phyloP scores from a whole-genome alignment of 2,888 invertebrate genomes.

The Leistus spinibarbis region DNA sequence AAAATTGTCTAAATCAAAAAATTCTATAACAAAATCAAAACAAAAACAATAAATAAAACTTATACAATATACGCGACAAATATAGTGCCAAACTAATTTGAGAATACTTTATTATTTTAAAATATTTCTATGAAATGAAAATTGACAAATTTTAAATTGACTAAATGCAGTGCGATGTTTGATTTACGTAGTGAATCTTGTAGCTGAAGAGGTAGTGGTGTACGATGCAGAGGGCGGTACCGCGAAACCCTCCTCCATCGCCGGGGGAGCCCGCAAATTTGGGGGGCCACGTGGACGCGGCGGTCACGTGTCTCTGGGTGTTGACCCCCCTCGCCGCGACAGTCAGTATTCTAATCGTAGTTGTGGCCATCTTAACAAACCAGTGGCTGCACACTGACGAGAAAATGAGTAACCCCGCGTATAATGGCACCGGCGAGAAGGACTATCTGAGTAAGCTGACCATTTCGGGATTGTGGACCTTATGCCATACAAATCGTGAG shows the following conservation, averaged over 20 bases:
- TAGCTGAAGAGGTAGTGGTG: background rate
- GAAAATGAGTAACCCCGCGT: conserved; percentile 77
- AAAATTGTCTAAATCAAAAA: background rate
- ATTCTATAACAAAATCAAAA: background rate
- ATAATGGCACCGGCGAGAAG: conserved; percentile 77
- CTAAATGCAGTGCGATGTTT: background rate
- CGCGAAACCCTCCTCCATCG: conserved; percentile 47
- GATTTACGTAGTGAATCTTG: background rate
- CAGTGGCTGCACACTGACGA: conserved; percentile 90
- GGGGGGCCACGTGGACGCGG: conserved; percentile 61
- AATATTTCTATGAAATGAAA: background rate
- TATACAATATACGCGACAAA: too few relatives aligned
- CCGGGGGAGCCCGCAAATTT: conserved; percentile 47
- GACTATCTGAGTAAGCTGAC: conserved; percentile 75
- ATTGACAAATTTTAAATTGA: too few relatives aligned
- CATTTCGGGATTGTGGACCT: conserved; percentile 80
- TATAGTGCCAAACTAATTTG: background rate
- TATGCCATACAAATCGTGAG: conserved; percentile 82
- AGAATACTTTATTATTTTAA: too few relatives aligned
- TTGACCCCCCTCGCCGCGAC: conserved; percentile 71
- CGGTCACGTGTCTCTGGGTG: conserved; percentile 67
- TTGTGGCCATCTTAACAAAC: conserved; percentile 76
- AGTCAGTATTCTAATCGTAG: conserved; percentile 72
- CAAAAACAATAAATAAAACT: background rate
- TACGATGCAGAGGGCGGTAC: conserved; percentile 49